Percentiles rank a stretch among this genome's conserved stretches.
Evolutionary conservation across 2,888 invertebrate species (phyloP).

Genomic region (Ectemnius cavifrons): DNA sequence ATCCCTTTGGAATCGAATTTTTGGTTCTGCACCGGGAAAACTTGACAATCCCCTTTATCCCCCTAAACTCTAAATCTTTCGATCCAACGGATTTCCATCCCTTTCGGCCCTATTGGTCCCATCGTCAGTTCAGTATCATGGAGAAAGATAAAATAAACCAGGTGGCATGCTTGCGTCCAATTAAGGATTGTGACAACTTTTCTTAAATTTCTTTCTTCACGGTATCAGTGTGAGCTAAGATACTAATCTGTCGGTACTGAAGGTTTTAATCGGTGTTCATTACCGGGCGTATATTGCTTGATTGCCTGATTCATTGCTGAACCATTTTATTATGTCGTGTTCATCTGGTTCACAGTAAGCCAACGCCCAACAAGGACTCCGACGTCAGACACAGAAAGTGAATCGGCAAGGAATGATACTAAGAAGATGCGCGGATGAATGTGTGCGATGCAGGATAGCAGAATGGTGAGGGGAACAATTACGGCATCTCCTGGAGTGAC

Average conservation of each 20-base stretch:
- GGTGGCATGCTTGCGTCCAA: neutral
- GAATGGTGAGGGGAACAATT: conserved; percentile 37
- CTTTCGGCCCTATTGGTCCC: conserved; percentile 28
- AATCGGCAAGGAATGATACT: conserved; percentile 39
- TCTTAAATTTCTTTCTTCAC: no score
- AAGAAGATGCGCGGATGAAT: conserved; percentile 44
- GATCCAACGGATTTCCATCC: conserved; percentile 19
- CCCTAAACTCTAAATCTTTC: conserved; percentile 19
- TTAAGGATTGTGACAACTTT: no score
- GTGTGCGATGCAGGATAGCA: conserved; percentile 54
- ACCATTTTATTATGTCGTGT: neutral
- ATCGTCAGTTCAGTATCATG: neutral
- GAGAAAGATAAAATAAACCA: conserved; percentile 9
- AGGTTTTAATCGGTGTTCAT: neutral
- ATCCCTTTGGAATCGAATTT: conserved; percentile 20
- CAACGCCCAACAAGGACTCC: conserved; percentile 76
- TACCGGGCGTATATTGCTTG: conserved; percentile 7
- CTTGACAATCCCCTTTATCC: conserved; percentile 19
- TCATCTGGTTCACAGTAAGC: conserved; percentile 65
- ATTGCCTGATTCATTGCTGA: conserved; percentile 20
- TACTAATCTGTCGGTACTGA: neutral
- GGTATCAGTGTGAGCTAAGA: no score
- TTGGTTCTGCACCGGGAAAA: conserved; percentile 32
- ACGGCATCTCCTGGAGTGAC: conserved; percentile 48
- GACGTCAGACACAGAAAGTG: conserved; percentile 76